Base-by-base conservation (phyloP, 1,140 invertebrate species). In the Drosophila carrolli region DNA sequence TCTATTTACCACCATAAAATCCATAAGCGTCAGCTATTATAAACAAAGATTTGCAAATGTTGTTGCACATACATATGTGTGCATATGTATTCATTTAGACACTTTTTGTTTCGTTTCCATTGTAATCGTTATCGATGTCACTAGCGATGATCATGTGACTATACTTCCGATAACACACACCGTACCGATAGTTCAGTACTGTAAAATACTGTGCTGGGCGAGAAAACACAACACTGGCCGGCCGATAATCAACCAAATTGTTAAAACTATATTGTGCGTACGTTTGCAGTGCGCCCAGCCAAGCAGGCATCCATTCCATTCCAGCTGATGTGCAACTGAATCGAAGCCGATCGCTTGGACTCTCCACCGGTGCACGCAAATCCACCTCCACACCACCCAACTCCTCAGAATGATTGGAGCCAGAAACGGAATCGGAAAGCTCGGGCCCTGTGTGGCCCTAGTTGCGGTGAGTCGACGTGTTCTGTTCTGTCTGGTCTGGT, bases 31-130 rank as follows among this genome's bases (percentile, higher is more conserved):
- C 75, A 83, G 56, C 78, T 86, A 78, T 81, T 85, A 85, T 86
- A 86, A 85, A 85, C 81, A 85, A 85, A 85, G 78, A 81, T 85
- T 81, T 61, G 78, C 82, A 78, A 85, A 85, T 81, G 85, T 84
- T 81, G 78, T 85, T 85, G 68, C 81, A 81, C 84, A 84, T 77
- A 77, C 66, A 85, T 83, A 79, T 80, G 27, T 43, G 50, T 74
- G 47, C 66, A 51, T 67, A 59, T 46, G 56, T 74, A 82, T 60
- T 80, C 63, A 65, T 77, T 67, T 58, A 77, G 65, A 71, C 66
- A 47, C 61, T 70, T 70, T 57, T 72, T 41, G 67, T 66, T 62
- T 41, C 44, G 19, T 44, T 29, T 41, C 37, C n/a, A 57, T 80
- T 41, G 72, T 8, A 65, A 68, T 63, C 38, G 60, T 43, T 38